Evolutionary conservation across 2,888 invertebrate genomes (phyloP), one percentile per base, ranked within the genome.

Genomic region (Ceraclea dissimilis): DNA sequence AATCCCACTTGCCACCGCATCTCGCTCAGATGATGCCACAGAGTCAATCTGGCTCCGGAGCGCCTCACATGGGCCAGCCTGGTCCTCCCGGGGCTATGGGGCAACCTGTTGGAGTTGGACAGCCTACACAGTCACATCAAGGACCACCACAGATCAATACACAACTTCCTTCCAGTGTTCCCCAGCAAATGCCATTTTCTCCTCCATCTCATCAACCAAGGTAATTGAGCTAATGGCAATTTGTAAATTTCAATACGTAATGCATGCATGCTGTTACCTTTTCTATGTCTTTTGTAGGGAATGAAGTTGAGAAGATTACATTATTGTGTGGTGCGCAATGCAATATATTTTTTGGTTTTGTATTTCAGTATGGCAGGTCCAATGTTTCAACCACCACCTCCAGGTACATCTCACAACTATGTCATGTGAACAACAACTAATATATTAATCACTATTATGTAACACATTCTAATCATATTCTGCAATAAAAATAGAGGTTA

Each of bases 341-440:
- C n/a, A n/a, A n/a, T n/a, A n/a, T n/a, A n/a, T n/a, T n/a, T n/a
- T 26, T 4, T 26, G 4, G 4, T 26, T 26, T 26, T 26, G 26
- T 26, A 26, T 26, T 26, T 26, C 53, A 63, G 62, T 39, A 52
- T 52, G 43, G 58, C 47, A 6, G 56, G 13, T 4, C 58, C 58
- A n/a, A 52, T 58, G 34, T 62, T 57, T 51, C 60, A 57, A 21
- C 52, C 54, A 1, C 57, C 51, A 13, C 54, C 58, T 2, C 49
- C 59, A 11, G 62, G 60, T n/a, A 50, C 57, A 13, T 51, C 60
- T 16, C 62, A 61, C 44, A 58, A 57, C 53, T 63, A 60, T 47
- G 62, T 61, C 50, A 61, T 63, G 62, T 63, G 60, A 61, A 51
- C 8, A 4, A 39, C 39, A 4, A 31, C 16, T 8, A 39, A 39